A percentile compares a stretch with the other conserved stretches of the same genome.
Evolutionary conservation across 2,113 vertebrate genomes (phyloP).

Genomic region (Zosterops hypoxanthus): DNA sequence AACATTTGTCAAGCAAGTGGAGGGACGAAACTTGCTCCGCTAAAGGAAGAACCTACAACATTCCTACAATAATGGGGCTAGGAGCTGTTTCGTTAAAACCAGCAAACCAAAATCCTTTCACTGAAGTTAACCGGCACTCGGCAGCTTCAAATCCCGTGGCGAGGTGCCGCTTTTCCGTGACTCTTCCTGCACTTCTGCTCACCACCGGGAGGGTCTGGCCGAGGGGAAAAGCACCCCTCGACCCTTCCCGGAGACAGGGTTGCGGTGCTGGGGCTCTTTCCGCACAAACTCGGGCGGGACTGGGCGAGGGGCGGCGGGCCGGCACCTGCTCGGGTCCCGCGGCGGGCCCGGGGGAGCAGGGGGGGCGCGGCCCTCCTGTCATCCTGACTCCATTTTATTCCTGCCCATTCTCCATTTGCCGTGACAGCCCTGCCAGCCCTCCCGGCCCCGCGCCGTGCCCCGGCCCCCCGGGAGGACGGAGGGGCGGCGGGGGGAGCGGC

Average conservation of each 20-base stretch:
- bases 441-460: background rate
- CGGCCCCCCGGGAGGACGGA: background rate
- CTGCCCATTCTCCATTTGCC: slow-evolving; percentile 48
- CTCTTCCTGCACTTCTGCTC: background rate
- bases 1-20: background rate
- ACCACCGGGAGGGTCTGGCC: background rate
- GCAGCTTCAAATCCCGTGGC: background rate
- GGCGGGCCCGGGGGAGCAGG: background rate
- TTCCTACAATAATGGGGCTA: background rate
- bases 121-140: background rate
- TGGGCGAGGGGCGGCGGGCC: background rate
- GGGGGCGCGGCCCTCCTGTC: background rate
- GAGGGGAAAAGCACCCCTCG: background rate
- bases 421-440: background rate
- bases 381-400: slow-evolving; percentile 54
- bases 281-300: background rate
- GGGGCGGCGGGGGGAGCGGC: background rate
- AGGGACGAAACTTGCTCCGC: background rate
- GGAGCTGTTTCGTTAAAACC: background rate
- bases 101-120: background rate
- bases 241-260: background rate
- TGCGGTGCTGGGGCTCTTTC: background rate
- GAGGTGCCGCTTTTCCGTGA: background rate
- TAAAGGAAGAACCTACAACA: background rate
- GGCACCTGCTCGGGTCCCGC: background rate